Evolutionary conservation across 2,113 vertebrate species (phyloP).

Genomic region (Tupaia tana): DNA sequence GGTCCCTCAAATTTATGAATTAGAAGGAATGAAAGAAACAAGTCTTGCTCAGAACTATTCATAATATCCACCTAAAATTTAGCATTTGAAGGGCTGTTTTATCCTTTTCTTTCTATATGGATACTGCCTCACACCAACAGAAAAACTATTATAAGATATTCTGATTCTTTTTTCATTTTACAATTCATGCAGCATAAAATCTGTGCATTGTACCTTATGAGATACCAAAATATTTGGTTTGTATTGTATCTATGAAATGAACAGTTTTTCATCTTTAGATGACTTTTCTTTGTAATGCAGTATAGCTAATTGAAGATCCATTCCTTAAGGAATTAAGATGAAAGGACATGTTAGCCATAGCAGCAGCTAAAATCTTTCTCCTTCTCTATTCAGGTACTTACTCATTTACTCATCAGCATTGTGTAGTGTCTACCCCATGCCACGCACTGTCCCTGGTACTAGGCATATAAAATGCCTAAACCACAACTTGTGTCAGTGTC

Average conservation of each 20-base stretch:
- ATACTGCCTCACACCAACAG: background rate
- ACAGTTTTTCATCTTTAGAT: background rate
- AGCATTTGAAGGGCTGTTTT: background rate
- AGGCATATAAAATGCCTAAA: background rate
- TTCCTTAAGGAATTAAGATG: slow-evolving; percentile 19
- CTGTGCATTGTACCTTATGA: background rate
- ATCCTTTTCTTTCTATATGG: background rate
- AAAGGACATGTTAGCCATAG: background rate
- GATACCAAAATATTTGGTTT: slow-evolving; percentile 24
- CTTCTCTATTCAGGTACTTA: background rate
- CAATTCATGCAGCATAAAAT: background rate
- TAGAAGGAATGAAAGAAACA: background rate
- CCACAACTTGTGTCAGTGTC: background rate
- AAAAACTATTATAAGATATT: background rate
- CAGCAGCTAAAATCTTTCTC: background rate
- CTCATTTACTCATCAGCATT: background rate
- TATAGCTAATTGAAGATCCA: background rate
- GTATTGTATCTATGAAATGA: background rate
- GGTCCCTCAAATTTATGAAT: background rate
- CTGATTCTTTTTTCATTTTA: background rate
- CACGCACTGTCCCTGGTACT: background rate
- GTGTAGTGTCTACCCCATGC: background rate
- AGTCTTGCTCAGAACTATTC: background rate
- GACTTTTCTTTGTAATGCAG: background rate
- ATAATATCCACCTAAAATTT: background rate